These are phyloP conservation scores for Polypterus senegalus DNA, from an alignment of 2,113 vertebrate species.

Conservation along the genomic window DNA sequence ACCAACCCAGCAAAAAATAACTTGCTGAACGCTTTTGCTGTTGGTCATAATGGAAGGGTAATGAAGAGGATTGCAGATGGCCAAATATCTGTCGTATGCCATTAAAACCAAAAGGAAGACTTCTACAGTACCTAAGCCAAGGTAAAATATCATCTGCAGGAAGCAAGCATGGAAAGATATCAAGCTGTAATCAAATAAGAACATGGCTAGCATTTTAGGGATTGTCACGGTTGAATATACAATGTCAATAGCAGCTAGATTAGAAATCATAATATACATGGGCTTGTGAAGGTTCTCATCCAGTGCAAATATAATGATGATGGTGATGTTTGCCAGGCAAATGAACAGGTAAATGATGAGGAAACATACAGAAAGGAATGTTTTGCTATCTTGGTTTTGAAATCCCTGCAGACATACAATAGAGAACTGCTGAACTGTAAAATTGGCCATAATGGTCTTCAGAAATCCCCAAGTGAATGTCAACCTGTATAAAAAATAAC, in stretches of 20 bases:
- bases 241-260: not conserved
- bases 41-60: conserved; percentile 30
- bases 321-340: not conserved
- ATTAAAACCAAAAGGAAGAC: conserved; percentile 28
- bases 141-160: conserved; percentile 36
- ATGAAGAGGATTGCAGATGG: conserved; percentile 31
- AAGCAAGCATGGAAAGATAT: conserved; percentile 30
- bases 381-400: not conserved
- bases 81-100: conserved; percentile 33
- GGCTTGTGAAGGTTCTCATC: not conserved
- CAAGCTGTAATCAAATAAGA: conserved; percentile 20
- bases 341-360: not conserved
- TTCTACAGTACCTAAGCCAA: conserved; percentile 29
- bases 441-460: too few relatives aligned
- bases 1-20: conserved; percentile 21
- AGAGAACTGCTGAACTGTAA: not conserved
- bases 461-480: too few relatives aligned
- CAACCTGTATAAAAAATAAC: too few relatives aligned
- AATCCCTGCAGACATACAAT: not conserved
- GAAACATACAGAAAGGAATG: not conserved
- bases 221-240: conserved; percentile 15
- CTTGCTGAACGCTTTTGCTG: conserved; percentile 19
- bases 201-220: conserved; percentile 28
- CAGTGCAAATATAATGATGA: not conserved
- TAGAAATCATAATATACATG: not conserved